Base-by-base conservation (phyloP, 2,888 invertebrate species). In the Pachydiplax longipennis region DNA sequence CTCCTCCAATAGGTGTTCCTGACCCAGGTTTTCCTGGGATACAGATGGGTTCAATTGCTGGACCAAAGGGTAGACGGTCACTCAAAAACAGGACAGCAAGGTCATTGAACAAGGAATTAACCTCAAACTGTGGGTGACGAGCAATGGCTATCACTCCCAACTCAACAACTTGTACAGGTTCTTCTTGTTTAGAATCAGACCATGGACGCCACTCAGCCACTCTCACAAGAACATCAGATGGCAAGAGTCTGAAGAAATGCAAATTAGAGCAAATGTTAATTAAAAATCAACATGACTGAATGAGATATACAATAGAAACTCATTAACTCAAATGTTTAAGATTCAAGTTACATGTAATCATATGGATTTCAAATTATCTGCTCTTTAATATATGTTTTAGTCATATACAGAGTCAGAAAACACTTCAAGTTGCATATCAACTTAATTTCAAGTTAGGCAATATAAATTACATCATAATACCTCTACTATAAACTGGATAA, bases 121-220 rank as follows among this genome's bases (percentile, higher is more conserved):
- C 93, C 91, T 95, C 94, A 94, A 96, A 97, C 90, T 94, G 94
- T 0, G 98, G 97, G 94, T 98, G 97, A 0, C 96, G 93, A 0
- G 96, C 95, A 91, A 97, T 96, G 4, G 95, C 95, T 37, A 96
- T 95, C 15, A 97, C 97, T 90, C 96, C 96, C 0, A 96, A 95
- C 91, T 97, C 96, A 93, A 97, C 97, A 95, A 97, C 97, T 0
- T 97, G 96, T 22, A 97, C 94, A 0, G 97, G 97, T 92, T 97
- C 97, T 90, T 97, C 97, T 91, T 93, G 92, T 90, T 93, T 92
- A 18, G 94, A 92, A 92, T 97, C 97, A 92, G 97, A 96, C 81
- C 97, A 97, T 4, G 98, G 94, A 93, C 97, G 97, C 97, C 97
- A 97, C 95, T 97, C 97, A 0, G 98, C 98, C 0, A 96, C 96